Percentiles rank a stretch among this genome's conserved stretches.
Conservation (phyloP, 1,140 invertebrate genomes). For the Helicoverpa armigera region DNA sequence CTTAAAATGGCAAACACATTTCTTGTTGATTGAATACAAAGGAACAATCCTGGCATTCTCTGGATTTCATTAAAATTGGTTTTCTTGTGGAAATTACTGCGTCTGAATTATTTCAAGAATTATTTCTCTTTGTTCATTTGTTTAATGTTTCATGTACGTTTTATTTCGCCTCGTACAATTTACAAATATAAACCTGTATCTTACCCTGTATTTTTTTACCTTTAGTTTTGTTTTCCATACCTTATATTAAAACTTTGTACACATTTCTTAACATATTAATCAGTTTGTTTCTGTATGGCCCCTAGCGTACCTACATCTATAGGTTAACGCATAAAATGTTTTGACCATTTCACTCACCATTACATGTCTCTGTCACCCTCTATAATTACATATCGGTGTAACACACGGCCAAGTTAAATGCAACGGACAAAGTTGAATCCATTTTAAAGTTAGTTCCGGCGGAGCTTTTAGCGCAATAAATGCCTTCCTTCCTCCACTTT, state of each 20-base stretch:
- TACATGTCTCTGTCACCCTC: neutral
- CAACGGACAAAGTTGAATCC: slow-evolving; percentile 84
- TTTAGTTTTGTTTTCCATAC: too few relatives aligned
- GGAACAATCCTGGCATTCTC: neutral
- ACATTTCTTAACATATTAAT: too few relatives aligned
- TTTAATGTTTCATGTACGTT: too few relatives aligned
- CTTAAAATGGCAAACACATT: neutral
- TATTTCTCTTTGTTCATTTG: neutral
- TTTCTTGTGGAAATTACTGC: neutral
- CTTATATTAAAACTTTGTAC: too few relatives aligned
- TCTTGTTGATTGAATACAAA: neutral
- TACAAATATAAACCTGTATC: too few relatives aligned
- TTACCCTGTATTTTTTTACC: too few relatives aligned
- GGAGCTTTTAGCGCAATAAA: slow-evolving; percentile 84
- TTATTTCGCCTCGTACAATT: too few relatives aligned
- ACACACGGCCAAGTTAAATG: slow-evolving; percentile 71
- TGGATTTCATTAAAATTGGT: neutral
- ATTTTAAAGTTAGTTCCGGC: slow-evolving; percentile 84
- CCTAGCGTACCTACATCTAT: too few relatives aligned
- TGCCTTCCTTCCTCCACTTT: slow-evolving; percentile 84
- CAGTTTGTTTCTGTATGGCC: too few relatives aligned
- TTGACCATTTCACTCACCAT: neutral
- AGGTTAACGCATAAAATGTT: too few relatives aligned
- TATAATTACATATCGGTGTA: slow-evolving; percentile 65
- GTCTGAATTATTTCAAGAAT: neutral